Evolutionary conservation across 2,888 invertebrate species (phyloP), one percentile per base, ranked within the genome.

Genomic region (Atrina japonica): DNA sequence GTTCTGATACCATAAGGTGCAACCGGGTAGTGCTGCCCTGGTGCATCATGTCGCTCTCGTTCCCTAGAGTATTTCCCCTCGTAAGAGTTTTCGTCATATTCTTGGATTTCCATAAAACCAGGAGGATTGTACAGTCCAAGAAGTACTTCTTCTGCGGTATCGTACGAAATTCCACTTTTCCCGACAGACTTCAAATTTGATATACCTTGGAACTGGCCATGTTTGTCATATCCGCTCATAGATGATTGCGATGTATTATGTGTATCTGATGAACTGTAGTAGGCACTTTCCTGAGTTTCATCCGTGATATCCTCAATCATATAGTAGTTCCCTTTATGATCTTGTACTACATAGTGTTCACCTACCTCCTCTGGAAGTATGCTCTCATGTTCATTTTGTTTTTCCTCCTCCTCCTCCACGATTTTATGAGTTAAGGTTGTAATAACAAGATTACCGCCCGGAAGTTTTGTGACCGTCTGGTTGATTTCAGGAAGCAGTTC

Each of bases 251-350:
- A 73, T 5, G 75, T 75, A 47, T 74, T 64, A 43, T 75, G 64
- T 35, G 55, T 56, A 18, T 66, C 61, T 21, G 75, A 75, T 1
- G 80, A 70, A 60, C 77, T 77, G 52, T 72, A 76, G 23, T 80
- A 80, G 11, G 80, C 80, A 66, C 78, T 81, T 65, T 82, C 78
- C 43, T 81, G 78, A 5, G 75, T 72, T 52, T 80, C 80, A 25
- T 77, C 75, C 49, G 81, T 82, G 11, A 83, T 70, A 68, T 83
- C 82, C 50, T 83, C 82, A n/a, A 83, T 81, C 66, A 81, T 77
- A 56, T 80, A 83, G 11, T 80, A 47, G 65, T 81, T 78, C 1
- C 83, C 83, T 47, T 76, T 82, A n/a, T 79, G 79, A 47, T 81
- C 82, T 58, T 80, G 79, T 1, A 83, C 82, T 14, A 81, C 64